phyloP scores from a whole-genome alignment of 2,888 invertebrate species.

The Stictocephala bisonia region DNA sequence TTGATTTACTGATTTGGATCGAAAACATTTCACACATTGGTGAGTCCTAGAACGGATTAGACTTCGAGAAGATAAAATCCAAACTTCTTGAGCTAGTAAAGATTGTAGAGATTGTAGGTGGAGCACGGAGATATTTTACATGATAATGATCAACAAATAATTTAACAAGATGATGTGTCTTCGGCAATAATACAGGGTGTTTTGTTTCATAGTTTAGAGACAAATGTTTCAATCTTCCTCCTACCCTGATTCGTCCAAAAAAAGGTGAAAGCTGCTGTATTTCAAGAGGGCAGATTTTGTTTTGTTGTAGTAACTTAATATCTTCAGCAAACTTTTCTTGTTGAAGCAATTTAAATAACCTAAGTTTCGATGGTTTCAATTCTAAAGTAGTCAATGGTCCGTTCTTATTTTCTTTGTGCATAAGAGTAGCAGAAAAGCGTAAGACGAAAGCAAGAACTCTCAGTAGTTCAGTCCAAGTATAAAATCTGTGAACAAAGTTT shows the following conservation, averaged over 20 bases:
- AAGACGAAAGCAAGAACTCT: no score
- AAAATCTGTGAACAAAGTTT: no score
- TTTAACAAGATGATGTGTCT: background rate
- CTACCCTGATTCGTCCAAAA: conserved; percentile 46
- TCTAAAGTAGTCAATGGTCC: no score
- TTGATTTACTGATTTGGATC: background rate
- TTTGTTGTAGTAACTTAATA: no score
- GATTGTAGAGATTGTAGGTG: conserved; percentile 49
- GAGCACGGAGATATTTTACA: conserved; percentile 42
- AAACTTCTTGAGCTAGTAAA: conserved; percentile 46
- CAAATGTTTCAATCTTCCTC: conserved; percentile 43
- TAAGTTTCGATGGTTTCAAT: no score
- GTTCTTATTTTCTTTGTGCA: no score
- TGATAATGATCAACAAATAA: conserved; percentile 49
- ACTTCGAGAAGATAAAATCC: conserved; percentile 49
- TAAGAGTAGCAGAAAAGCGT: no score
- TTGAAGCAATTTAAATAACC: no score
- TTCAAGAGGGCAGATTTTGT: no score
- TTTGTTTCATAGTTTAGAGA: conserved; percentile 17
- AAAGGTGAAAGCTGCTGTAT: background rate
- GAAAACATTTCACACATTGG: conserved; percentile 51
- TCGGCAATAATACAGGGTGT: background rate
- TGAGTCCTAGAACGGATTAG: conserved; percentile 40
- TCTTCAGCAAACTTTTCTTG: no score
- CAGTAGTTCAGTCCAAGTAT: no score